Evolutionary conservation across 2,113 vertebrate species (phyloP).

Genomic region (Chunga burmeisteri): DNA sequence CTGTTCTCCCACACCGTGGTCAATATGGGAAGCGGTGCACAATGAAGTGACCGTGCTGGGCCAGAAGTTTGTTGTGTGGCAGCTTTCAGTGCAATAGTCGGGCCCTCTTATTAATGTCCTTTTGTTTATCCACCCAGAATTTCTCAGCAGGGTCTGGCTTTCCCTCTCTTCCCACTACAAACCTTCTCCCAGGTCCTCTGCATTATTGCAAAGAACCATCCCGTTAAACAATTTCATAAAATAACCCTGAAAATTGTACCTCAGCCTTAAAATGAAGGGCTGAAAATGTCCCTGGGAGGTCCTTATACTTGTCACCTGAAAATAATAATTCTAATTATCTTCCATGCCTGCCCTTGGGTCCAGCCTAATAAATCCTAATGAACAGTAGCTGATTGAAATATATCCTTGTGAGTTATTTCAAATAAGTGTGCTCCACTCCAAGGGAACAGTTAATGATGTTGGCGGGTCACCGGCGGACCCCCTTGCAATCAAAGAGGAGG

Average conservation of each 20-base stretch:
- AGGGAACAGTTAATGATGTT: background rate
- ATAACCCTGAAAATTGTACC: background rate
- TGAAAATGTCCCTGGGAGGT: background rate
- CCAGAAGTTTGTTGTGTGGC: background rate
- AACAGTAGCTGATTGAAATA: background rate
- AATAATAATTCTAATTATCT: constrained; percentile 6
- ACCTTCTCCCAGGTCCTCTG: background rate
- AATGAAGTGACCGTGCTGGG: background rate
- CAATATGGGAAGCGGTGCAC: background rate
- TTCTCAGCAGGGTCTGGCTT: background rate
- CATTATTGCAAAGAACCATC: background rate
- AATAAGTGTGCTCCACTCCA: background rate
- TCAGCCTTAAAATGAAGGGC: background rate
- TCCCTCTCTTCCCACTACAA: background rate
- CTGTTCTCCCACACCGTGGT: rapidly evolving
- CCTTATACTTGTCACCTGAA: background rate
- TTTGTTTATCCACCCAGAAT: background rate
- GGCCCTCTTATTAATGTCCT: background rate
- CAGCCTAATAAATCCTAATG: background rate
- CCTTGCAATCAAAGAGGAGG: background rate
- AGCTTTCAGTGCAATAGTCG: background rate
- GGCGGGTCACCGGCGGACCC: background rate
- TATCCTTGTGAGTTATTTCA: background rate
- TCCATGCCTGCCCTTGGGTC: background rate
- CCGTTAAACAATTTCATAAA: background rate